Evolutionary conservation across 1,140 invertebrate species (phyloP), one percentile per base, ranked within the genome.

Genomic region (Aethina tumida): DNA sequence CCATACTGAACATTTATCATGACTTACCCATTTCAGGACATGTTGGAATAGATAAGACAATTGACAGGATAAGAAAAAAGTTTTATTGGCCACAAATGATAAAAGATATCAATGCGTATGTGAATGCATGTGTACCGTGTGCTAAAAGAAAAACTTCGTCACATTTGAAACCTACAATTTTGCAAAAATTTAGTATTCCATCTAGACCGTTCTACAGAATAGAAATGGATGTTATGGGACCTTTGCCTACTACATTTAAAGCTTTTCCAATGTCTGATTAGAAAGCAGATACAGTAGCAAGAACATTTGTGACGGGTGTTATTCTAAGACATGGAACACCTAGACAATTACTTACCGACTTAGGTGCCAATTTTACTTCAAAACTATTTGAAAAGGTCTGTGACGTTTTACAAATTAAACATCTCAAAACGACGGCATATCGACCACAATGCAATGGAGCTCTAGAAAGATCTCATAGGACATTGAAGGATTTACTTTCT

Each of bases 221-320:
- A 5, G 47, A 53, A 0, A 39, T 58, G 9, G 40, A 67, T 58
- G 39, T 72, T 55, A 41, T 66, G 49, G 50, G 56, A 5, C 52
- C 56, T 5, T 40, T 62, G 3, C 41, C 48, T 2, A 25, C 24
- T 0, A 57, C 49, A 4, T 1, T 49, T 2, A 35, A 50, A 33
- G 52, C 49, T 2, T 38, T 32, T 14, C 43, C 53, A 2, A 35
- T 57, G 10, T 10, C 25, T 28, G 22, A 47, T 27, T 47, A 52
- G 36, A 37, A 45, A 21, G 42, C 50, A 5, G 32, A 35, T 14
- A 47, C 47, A 6, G 41, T 55, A 10, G 45, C 50, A 1, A 35
- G 32, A 16, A 6, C 20, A 16, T 53, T 56, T 20, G 40, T 53
- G 3, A 50, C 34, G 10, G 32, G 48, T 16, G 35, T 56, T 9